Evolutionary conservation across 2,797 vertebrate species (phyloP).

Genomic region (Sarcophilus harrisii): DNA sequence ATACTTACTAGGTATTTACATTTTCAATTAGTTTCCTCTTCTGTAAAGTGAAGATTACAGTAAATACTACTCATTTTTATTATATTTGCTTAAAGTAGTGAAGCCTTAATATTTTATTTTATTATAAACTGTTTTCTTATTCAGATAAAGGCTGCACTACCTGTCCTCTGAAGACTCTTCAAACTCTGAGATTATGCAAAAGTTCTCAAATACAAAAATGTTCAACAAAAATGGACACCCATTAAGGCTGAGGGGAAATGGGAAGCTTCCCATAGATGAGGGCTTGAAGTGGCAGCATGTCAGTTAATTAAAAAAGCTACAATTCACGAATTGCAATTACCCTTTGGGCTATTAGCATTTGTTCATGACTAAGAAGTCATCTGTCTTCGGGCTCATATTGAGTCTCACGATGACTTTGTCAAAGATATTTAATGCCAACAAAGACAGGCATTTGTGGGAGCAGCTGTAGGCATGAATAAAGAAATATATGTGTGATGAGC

Average conservation of each 20-base stretch:
- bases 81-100: background rate
- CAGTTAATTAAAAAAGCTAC: constrained; percentile 51
- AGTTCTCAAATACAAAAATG: background rate
- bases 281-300: background rate
- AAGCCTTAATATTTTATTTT: background rate
- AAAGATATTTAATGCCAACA: constrained; percentile 36
- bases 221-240: background rate
- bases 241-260: background rate
- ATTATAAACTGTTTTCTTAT: background rate
- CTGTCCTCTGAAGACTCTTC: background rate
- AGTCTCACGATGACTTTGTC: constrained; percentile 32
- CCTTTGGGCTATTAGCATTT: constrained; percentile 27
- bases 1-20: background rate
- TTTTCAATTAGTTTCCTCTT: background rate
- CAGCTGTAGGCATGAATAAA: constrained; percentile 23
- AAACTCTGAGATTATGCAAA: background rate
- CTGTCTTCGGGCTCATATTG: constrained; percentile 47
- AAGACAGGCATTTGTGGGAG: constrained; percentile 44
- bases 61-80: too few species aligned
- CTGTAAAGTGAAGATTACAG: background rate
- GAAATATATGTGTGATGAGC: background rate
- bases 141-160: background rate
- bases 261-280: background rate
- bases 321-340: constrained; percentile 20
- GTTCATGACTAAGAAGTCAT: constrained; percentile 51